These are phyloP conservation scores for Ahaetulla prasina DNA, from an alignment of 2,113 vertebrate genomes.

Conservation along the genomic window DNA sequence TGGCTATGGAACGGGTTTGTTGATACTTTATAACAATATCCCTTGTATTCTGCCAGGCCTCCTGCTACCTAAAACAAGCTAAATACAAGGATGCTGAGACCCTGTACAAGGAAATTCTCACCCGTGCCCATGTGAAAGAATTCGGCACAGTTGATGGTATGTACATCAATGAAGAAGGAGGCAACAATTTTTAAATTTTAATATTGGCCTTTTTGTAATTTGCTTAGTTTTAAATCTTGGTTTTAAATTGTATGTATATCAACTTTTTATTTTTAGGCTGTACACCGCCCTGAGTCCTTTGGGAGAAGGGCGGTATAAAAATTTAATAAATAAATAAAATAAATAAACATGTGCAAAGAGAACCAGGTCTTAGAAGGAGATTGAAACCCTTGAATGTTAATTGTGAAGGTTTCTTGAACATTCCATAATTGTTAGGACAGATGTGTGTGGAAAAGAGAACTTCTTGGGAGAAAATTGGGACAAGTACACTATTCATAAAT, in stretches of 20 bases:
- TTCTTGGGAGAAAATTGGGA: not conserved
- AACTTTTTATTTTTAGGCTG: too few species aligned
- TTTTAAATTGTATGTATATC: too few species aligned
- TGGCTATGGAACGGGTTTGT: not conserved
- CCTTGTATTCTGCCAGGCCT: slow-evolving; percentile 75
- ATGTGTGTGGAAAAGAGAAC: not conserved
- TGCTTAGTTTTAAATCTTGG: too few species aligned
- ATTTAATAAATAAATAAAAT: too few species aligned
- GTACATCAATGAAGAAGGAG: slow-evolving; percentile 44
- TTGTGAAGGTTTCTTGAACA: not conserved
- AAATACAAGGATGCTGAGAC: slow-evolving; percentile 95
- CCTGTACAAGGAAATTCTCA: slow-evolving; percentile 98
- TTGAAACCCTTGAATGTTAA: not conserved
- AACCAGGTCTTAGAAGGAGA: not conserved
- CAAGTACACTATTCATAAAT: not conserved
- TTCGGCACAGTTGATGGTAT: slow-evolving; percentile 97
- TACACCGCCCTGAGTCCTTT: too few species aligned
- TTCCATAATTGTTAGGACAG: not conserved
- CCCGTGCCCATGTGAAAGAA: slow-evolving; percentile 95
- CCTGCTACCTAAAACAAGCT: slow-evolving; percentile 95
- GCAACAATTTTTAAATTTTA: too few species aligned
- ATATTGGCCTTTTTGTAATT: too few species aligned
- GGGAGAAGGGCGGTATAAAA: too few species aligned
- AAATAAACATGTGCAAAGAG: not conserved
- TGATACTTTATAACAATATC: slow-evolving; percentile 1